These are phyloP conservation scores for Montipora foliosa DNA, from an alignment of 64 coral and sea anemone species.

Conservation along the genomic window DNA sequence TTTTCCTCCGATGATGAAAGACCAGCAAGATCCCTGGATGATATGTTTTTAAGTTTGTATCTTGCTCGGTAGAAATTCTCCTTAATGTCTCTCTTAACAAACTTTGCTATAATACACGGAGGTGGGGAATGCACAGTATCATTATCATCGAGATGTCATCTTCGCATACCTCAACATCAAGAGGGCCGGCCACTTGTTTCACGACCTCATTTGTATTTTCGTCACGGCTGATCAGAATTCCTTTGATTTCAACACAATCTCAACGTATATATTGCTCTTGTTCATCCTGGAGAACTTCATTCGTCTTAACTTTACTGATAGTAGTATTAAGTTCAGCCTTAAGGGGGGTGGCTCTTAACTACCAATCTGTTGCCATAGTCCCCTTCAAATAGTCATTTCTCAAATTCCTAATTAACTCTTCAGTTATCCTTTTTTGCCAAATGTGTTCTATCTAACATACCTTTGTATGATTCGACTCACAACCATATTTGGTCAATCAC, in stretches of 20 bases:
- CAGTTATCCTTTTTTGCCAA: too few species aligned
- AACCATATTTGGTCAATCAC: too few species aligned
- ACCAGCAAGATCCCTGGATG: slow-evolving; percentile 39
- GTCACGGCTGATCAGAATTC: background rate
- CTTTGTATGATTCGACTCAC: too few species aligned
- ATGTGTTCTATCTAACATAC: too few species aligned
- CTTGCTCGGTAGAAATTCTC: slow-evolving; percentile 42
- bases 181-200: slow-evolving; percentile 25
- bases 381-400: too few species aligned
- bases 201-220: slow-evolving; percentile 25
- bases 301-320: background rate
- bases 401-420: too few species aligned
- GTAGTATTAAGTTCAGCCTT: slow-evolving; percentile 26
- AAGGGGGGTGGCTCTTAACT: too few species aligned
- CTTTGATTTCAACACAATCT: slow-evolving; percentile 40
- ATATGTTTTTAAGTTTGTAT: slow-evolving; percentile 59
- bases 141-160: background rate
- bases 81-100: slow-evolving; percentile 35
- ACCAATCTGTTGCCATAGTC: too few species aligned
- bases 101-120: slow-evolving; percentile 27
- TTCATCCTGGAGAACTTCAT: slow-evolving; percentile 19
- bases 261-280: slow-evolving; percentile 15
- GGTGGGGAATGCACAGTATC: slow-evolving; percentile 2
- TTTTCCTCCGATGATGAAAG: background rate
- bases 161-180: background rate